Evolutionary conservation across 2,888 invertebrate species (phyloP), one percentile per base, ranked within the genome.

Genomic region (Mythimna lalbum): DNA sequence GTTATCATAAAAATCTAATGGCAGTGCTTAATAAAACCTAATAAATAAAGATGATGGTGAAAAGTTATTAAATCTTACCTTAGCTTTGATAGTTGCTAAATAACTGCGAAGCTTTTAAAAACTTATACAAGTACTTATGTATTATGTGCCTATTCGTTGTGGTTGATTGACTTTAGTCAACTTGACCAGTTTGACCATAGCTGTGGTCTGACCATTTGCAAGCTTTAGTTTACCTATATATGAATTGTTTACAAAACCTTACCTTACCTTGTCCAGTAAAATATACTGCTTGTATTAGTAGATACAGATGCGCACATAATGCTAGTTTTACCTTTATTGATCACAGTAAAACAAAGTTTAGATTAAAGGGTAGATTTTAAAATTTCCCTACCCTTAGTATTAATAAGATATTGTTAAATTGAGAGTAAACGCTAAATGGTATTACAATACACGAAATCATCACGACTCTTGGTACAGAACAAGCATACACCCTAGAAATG

Each of bases 1-100:
- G 12, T 49, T 53, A 75, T 39, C 64, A 78, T 78, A 78, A 77
- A 75, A 36, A 49, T 64, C 50, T 75, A 80, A 76, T 80, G 68
- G 80, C 76, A 76, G 69, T 55, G 64, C 76, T 55, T 55, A 55
- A 69, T 76, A 78, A 75, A 72, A 63, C 19, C 31, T 27, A 33
- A 27, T 59, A 52, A 80, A 39, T 63, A 63, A 75, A 56, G 10
- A 63, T 14, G n/a, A 21, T 21, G 23, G 10, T 61, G 55, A 63
- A 43, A 49, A 55, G 39, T 2, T 27, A 2, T 57, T 17, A 57
- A 77, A 70, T 31, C 1, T 7, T 47, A 49, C 52, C 68, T 43
- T 1, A 63, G 75, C 78, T 75, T 75, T 50, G 53, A 50, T 60
- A 78, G 63, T 78, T 72, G 73, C 79, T 55, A 53, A 52, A 55